Conservation (phyloP, 2,797 vertebrate species). For the Taeniopygia guttata region DNA sequence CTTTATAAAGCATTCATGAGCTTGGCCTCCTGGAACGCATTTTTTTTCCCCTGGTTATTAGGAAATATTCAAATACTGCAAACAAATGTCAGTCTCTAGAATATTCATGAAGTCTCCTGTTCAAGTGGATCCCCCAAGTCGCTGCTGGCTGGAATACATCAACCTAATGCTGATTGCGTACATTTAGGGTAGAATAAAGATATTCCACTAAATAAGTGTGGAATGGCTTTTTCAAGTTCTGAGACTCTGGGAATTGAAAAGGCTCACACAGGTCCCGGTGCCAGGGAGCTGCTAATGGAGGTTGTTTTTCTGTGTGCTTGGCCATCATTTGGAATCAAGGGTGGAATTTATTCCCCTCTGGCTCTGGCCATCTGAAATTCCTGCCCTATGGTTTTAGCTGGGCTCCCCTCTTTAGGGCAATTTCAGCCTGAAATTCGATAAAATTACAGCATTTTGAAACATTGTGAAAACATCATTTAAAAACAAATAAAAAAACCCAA, state of each 20-base stretch:
- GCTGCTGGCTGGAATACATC: constrained; percentile 59
- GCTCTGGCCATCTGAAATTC: neutral
- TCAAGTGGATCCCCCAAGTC: constrained; percentile 37
- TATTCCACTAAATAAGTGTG: neutral
- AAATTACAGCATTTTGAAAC: neutral
- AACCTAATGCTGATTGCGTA: constrained; percentile 53
- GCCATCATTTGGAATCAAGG: neutral
- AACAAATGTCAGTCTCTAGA: constrained; percentile 56
- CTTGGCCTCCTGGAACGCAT: neutral
- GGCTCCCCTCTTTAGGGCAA: neutral
- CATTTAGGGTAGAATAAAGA: constrained; percentile 50
- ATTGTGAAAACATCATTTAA: neutral
- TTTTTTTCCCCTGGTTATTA: constrained; percentile 36
- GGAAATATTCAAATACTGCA: constrained; percentile 56
- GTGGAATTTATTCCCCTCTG: neutral
- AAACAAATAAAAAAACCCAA: neutral
- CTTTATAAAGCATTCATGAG: constrained; percentile 62
- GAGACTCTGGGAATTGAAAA: neutral
- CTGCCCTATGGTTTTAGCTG: neutral
- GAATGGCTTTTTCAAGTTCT: neutral
- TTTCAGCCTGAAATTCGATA: neutral
- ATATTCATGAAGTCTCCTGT: constrained; percentile 63
- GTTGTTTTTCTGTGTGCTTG: neutral
- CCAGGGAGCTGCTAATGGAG: neutral
- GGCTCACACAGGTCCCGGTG: neutral